Conservation (phyloP, 2,797 vertebrate genomes). For the Leuciscus waleckii region DNA sequence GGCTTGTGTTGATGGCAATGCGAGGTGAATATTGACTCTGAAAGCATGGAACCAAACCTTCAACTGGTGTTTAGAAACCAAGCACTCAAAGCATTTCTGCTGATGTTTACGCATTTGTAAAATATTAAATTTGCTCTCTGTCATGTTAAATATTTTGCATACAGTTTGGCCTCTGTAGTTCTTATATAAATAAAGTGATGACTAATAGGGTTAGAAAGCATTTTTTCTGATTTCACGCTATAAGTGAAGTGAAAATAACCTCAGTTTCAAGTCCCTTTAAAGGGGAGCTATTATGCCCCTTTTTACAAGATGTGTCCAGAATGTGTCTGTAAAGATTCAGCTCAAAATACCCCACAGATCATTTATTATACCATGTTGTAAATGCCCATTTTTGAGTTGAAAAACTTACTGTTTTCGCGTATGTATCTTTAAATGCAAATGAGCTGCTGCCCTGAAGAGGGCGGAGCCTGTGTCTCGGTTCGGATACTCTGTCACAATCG, state of each 20-base stretch:
- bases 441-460: too few relatives aligned
- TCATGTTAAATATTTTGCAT: background rate
- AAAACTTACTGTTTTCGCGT: background rate
- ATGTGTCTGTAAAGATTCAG: too few relatives aligned
- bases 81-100: background rate
- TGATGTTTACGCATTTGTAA: background rate
- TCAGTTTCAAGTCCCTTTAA: background rate
- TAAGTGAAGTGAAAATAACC: background rate
- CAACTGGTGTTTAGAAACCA: conserved; percentile 16
- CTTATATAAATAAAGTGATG: background rate
- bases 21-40: conserved; percentile 6
- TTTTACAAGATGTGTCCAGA: background rate
- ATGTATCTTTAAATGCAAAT: background rate
- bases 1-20: background rate
- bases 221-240: background rate
- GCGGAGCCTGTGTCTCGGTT: too few relatives aligned
- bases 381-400: background rate
- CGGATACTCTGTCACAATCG: too few relatives aligned
- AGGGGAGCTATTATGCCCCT: background rate
- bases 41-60: background rate
- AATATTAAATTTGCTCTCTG: background rate
- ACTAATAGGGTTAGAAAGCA: background rate
- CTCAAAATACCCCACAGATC: too few relatives aligned
- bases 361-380: too few relatives aligned
- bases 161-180: background rate